Conservation (phyloP, 2,888 invertebrate genomes). For the Tipula confusa region DNA sequence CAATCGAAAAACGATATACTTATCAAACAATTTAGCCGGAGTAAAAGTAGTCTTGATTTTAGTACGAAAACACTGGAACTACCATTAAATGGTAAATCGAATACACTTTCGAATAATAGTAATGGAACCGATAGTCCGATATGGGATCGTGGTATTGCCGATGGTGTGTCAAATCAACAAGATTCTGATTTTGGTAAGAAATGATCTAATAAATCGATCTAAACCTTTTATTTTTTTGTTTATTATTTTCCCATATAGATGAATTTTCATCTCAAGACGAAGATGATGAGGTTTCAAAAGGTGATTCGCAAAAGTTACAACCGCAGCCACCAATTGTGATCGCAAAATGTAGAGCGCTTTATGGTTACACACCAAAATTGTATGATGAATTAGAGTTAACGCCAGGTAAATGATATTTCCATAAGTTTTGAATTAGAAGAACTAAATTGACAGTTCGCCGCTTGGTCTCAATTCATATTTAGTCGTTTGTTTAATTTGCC, state of each 20-base stretch:
- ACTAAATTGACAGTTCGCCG: too few species aligned
- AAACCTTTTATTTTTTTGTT: background rate
- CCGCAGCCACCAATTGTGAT: slow-evolving; percentile 46
- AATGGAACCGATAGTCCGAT: slow-evolving; percentile 40
- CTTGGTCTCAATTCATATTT: too few species aligned
- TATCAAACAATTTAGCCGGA: slow-evolving; percentile 44
- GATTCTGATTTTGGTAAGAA: slow-evolving; percentile 73
- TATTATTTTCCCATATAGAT: slow-evolving; percentile 63
- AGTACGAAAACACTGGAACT: slow-evolving; percentile 33
- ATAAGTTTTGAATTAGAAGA: too few species aligned
- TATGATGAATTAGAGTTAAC: slow-evolving; percentile 77
- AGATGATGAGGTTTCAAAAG: slow-evolving; percentile 50
- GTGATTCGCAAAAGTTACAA: slow-evolving; percentile 38
- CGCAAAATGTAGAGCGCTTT: slow-evolving; percentile 78
- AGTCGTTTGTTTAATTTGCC: too few species aligned
- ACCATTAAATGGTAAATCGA: slow-evolving; percentile 37
- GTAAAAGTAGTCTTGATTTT: slow-evolving; percentile 49
- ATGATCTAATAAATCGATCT: background rate
- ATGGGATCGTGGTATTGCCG: slow-evolving; percentile 52
- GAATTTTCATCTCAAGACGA: slow-evolving; percentile 77
- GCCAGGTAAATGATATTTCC: slow-evolving; percentile 53
- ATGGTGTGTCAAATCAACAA: slow-evolving; percentile 81
- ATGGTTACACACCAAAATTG: slow-evolving; percentile 80
- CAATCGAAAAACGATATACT: slow-evolving; percentile 43
- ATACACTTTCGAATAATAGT: slow-evolving; percentile 36